Base-by-base conservation (phyloP, 2,113 vertebrate genomes). In the Eidolon helvum region DNA sequence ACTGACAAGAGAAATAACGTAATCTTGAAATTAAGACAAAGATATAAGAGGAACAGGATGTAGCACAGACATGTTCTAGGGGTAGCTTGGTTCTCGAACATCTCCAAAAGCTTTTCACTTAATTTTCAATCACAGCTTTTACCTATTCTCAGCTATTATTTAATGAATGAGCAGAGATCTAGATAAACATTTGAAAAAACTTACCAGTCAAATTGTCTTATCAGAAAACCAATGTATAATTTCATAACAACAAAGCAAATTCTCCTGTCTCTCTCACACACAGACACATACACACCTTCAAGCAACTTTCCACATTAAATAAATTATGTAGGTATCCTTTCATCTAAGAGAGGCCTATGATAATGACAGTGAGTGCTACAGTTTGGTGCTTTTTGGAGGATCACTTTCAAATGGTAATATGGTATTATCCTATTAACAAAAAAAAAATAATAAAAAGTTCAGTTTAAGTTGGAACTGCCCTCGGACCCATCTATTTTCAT, bases 271-370 rank as follows among this genome's bases (percentile, higher is more conserved):
- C 48, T 53, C 24, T 35, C 24, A 53, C 35, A 33, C 71, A 75
- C 4, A 68, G 16, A 50, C 35, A 35, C 12, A 50, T 3, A 19
- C 5, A 50, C 33, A 86, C 4, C 53, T 86, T 68, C 33, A 83
- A 85, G 63, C 83, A 86, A 89, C 71, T 88, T 79, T 68, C 87
- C 35, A 74, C 9, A 43, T 83, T 77, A 82, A 94, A 82, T 40
- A 59, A 50, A 74, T 88, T 43, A 84, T 10, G 11, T 61, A 82
- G n/a, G 7, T 48, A 40, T 86, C 53, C 45, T 88, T 94, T 84
- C 26, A 83, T 57, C 35, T 83, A 92, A 61, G 10, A 10, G 61
- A 69, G 28, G 21, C 14, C 26, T 72, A 18, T 57, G 48, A 80
- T 53, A 50, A 90, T 28, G 21, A 68, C 57, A 78, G 33, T 11